Evolutionary conservation across 2,888 invertebrate genomes (phyloP).

Genomic region (Eledona agricola): DNA sequence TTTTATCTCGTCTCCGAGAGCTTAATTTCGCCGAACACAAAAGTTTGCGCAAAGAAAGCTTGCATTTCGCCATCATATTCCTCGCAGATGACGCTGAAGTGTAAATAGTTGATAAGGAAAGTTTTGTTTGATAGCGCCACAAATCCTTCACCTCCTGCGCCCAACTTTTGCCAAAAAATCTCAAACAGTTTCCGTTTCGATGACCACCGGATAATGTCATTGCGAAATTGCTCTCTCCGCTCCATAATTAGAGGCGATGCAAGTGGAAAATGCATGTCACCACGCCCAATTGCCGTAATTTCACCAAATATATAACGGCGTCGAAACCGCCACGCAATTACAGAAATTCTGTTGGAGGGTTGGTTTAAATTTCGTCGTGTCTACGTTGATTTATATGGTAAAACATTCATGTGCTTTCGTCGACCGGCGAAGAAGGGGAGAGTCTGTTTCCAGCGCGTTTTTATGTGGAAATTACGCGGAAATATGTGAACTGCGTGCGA

Average conservation of each 20-base stretch:
- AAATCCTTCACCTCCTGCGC: too few species aligned
- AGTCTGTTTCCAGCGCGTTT: constrained; percentile 27
- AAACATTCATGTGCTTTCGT: constrained; percentile 23
- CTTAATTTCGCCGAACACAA: constrained; percentile 26
- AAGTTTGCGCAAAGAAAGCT: too few species aligned
- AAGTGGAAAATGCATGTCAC: constrained; percentile 5
- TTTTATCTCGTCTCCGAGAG: constrained; percentile 20
- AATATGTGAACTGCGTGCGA: constrained; percentile 20
- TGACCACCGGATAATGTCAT: too few species aligned
- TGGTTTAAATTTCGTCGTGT: constrained; percentile 18
- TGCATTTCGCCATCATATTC: too few species aligned
- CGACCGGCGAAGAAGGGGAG: constrained; percentile 14
- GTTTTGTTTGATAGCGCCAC: too few species aligned
- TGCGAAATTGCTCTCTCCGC: too few species aligned
- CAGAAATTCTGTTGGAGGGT: constrained; percentile 18
- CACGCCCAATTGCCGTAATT: constrained; percentile 3
- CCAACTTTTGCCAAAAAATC: too few species aligned
- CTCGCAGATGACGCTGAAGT: too few species aligned
- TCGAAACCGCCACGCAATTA: constrained; percentile 13
- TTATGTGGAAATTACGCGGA: constrained; percentile 30
- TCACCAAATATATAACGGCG: constrained; percentile 12
- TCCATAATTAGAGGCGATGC: too few species aligned
- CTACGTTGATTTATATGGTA: constrained; percentile 26
- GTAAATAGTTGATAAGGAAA: too few species aligned
- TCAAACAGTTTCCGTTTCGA: too few species aligned